Evolutionary conservation across 2,113 vertebrate genomes (phyloP).

Genomic region (Acanthochromis polyacanthus): DNA sequence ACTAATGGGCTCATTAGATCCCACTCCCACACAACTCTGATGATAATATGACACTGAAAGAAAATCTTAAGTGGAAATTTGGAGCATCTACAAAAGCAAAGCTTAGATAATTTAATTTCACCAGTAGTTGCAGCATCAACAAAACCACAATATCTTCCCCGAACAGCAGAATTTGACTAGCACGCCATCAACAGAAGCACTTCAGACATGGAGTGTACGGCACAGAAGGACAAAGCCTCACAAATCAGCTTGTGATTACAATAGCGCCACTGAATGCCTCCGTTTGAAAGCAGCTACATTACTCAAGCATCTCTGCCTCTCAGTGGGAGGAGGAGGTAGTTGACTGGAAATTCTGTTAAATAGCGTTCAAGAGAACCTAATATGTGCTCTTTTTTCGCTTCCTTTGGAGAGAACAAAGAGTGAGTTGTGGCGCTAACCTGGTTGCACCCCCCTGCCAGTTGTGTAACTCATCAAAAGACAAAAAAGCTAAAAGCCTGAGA

Average conservation of each 20-base stretch:
- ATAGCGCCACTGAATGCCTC: background rate
- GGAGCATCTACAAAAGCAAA: background rate
- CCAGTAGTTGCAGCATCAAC: background rate
- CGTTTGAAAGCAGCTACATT: constrained; percentile 7
- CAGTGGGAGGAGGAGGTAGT: constrained; percentile 6
- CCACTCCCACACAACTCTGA: background rate
- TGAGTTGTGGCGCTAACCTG: background rate
- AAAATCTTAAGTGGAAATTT: background rate
- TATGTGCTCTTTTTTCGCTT: background rate
- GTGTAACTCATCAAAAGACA: constrained; percentile 67
- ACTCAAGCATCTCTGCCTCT: constrained; percentile 17
- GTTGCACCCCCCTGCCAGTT: constrained; percentile 27
- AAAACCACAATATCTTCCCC: background rate
- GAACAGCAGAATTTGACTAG: background rate
- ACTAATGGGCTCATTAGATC: background rate
- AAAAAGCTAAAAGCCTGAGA: constrained; percentile 55
- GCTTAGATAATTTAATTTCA: background rate
- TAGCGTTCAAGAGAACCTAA: constrained; percentile 32
- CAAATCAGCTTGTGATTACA: constrained; percentile 13
- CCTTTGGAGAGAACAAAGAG: constrained; percentile 51
- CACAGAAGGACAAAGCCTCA: background rate
- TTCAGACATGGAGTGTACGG: background rate
- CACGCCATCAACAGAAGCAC: background rate
- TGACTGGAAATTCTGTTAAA: constrained; percentile 33
- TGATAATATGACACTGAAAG: background rate